These are phyloP conservation scores for Catocala sponsa DNA, from an alignment of 2,888 invertebrate genomes.

Conservation along the genomic window DNA sequence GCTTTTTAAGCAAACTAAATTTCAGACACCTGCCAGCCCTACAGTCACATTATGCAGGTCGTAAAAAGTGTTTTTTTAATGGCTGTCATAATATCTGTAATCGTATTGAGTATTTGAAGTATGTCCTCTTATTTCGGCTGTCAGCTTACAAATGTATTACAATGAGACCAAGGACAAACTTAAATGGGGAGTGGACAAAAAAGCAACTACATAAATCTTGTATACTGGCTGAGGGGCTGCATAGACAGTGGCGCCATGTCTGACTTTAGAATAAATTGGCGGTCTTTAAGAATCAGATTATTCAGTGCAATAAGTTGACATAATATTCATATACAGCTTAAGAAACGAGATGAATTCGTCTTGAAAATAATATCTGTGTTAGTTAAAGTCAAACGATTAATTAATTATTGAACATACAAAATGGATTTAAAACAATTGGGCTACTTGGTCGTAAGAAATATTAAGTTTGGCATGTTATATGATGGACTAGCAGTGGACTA, in stretches of 20 bases:
- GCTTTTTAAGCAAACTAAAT: background rate
- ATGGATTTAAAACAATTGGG: too few relatives aligned
- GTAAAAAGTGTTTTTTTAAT: constrained; percentile 64
- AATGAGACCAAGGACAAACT: background rate
- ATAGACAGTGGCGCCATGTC: background rate
- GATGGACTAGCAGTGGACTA: too few relatives aligned
- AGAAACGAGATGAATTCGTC: background rate
- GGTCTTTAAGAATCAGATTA: constrained; percentile 23
- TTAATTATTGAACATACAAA: too few relatives aligned
- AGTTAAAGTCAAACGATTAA: too few relatives aligned
- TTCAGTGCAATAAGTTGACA: constrained; percentile 29
- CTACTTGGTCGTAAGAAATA: too few relatives aligned
- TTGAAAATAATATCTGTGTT: too few relatives aligned
- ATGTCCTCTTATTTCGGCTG: constrained; percentile 39
- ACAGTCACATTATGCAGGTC: constrained; percentile 47
- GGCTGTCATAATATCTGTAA: constrained; percentile 56
- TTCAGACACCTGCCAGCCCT: constrained; percentile 36
- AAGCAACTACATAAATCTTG: background rate
- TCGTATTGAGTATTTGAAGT: constrained; percentile 48
- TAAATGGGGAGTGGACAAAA: background rate
- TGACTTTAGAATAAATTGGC: background rate
- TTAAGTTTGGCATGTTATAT: too few relatives aligned
- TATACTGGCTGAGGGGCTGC: background rate
- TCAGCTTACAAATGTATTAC: constrained; percentile 30
- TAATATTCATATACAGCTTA: constrained; percentile 24